A percentile compares a stretch with the other conserved stretches of the same genome.
These are phyloP conservation scores for Scomberomorus guttatus DNA, from an alignment of 2,797 vertebrate species.

Conservation along the genomic window DNA sequence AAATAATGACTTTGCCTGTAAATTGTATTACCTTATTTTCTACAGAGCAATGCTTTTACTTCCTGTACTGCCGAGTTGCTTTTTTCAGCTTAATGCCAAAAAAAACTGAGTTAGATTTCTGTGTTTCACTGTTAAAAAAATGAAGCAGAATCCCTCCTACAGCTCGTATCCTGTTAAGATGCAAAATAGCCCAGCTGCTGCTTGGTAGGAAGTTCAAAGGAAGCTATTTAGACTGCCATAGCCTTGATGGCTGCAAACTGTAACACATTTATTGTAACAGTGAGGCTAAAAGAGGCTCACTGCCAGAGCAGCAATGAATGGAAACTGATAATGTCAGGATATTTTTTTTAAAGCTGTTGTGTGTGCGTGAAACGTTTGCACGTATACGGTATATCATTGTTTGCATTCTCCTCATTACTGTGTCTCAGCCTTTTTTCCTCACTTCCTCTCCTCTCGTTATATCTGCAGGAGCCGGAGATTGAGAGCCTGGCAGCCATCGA, in stretches of 20 bases:
- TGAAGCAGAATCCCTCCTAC: neutral
- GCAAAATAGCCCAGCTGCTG: neutral
- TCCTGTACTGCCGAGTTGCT: neutral
- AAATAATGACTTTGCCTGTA: neutral
- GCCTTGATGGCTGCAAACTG: slow-evolving; percentile 3
- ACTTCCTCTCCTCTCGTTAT: slow-evolving; percentile 35
- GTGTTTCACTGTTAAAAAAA: neutral
- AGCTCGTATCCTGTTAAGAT: neutral
- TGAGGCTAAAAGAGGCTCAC: neutral
- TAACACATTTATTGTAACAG: neutral
- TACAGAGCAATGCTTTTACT: neutral
- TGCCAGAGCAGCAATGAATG: neutral
- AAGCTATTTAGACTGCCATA: neutral
- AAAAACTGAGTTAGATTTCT: neutral
- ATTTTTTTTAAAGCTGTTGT: neutral
- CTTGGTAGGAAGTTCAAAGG: slow-evolving; percentile 5
- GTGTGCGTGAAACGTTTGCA: neutral
- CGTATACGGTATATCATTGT: slow-evolving; percentile 4
- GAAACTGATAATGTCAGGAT: neutral
- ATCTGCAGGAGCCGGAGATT: slow-evolving; percentile 88
- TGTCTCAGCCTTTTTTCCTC: neutral
- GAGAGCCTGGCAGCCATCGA: slow-evolving; percentile 95
- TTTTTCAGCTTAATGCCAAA: neutral
- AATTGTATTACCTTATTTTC: neutral
- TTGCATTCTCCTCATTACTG: slow-evolving; percentile 10